A percentile compares a stretch with the other conserved stretches of the same genome.
Conservation (phyloP, 2,797 vertebrate species). For the Chrosomus eos region DNA sequence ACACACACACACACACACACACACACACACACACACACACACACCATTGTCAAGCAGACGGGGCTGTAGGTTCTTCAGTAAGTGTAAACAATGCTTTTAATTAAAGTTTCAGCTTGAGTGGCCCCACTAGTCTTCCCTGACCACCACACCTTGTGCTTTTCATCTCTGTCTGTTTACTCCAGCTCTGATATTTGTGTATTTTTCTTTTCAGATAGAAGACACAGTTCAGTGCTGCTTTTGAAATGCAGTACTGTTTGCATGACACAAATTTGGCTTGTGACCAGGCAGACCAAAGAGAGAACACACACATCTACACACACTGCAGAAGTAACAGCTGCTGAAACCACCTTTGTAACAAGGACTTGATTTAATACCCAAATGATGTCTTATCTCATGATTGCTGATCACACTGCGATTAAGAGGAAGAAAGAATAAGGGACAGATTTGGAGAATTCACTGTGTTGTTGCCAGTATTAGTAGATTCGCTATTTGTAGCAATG, state of each 20-base stretch:
- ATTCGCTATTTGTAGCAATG: not conserved
- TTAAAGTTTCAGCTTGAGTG: conserved; percentile 54
- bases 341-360: conserved; percentile 55
- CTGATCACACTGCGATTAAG: not conserved
- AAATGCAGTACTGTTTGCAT: conserved; percentile 19
- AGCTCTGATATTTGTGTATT: conserved; percentile 31
- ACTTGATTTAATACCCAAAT: conserved; percentile 40
- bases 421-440: not conserved
- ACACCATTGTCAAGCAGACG: not conserved
- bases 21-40: conserved; percentile 26
- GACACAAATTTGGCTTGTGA: conserved; percentile 20
- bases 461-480: not conserved
- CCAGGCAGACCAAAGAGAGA: conserved; percentile 24
- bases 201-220: conserved; percentile 30
- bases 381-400: not conserved
- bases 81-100: conserved; percentile 54
- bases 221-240: conserved; percentile 41
- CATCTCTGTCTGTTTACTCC: conserved; percentile 38
- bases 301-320: not conserved
- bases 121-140: conserved; percentile 35
- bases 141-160: conserved; percentile 32
- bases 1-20: conserved; percentile 12
- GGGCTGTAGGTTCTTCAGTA: conserved; percentile 11
- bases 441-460: not conserved
- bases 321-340: conserved; percentile 54